Conservation (phyloP, 2,797 vertebrate species). For the Sparus aurata region DNA sequence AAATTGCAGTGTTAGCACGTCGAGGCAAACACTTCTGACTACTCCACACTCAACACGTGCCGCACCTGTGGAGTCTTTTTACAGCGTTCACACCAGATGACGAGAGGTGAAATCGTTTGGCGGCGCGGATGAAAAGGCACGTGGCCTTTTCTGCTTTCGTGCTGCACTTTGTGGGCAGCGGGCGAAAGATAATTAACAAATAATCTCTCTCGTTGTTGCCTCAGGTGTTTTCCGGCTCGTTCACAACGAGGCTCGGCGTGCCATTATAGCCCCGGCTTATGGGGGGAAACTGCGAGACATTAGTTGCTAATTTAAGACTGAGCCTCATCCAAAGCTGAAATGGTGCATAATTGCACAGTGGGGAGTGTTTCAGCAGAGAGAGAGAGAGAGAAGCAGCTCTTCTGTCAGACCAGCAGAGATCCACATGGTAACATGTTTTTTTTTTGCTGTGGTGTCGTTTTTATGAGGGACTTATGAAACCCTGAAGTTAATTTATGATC, state of each 20-base stretch:
- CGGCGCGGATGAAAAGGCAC: conserved; percentile 33
- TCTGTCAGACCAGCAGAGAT: conserved; percentile 24
- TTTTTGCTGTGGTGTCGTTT: neutral
- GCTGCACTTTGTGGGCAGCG: conserved; percentile 30
- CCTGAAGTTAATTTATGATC: too few relatives aligned
- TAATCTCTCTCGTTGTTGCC: conserved; percentile 48
- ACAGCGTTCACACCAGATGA: conserved; percentile 36
- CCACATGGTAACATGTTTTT: too few relatives aligned
- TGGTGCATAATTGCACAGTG: conserved; percentile 60
- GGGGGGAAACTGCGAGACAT: conserved; percentile 40
- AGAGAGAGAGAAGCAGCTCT: conserved; percentile 13
- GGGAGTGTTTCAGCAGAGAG: conserved; percentile 36
- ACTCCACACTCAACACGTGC: conserved; percentile 38
- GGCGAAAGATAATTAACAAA: conserved; percentile 47
- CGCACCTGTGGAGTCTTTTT: conserved; percentile 59
- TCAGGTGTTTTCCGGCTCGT: conserved; percentile 47
- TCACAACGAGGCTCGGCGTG: conserved; percentile 43
- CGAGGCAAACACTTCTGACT: conserved; percentile 28
- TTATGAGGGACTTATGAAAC: neutral
- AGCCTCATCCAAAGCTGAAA: conserved; percentile 51
- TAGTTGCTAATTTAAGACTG: conserved; percentile 59
- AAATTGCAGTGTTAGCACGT: conserved; percentile 50
- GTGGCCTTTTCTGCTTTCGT: conserved; percentile 26
- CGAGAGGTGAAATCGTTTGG: conserved; percentile 50
- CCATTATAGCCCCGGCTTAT: conserved; percentile 18